Base-by-base conservation (phyloP, 2,113 vertebrate species). In the Rhagologus leucostigma region DNA sequence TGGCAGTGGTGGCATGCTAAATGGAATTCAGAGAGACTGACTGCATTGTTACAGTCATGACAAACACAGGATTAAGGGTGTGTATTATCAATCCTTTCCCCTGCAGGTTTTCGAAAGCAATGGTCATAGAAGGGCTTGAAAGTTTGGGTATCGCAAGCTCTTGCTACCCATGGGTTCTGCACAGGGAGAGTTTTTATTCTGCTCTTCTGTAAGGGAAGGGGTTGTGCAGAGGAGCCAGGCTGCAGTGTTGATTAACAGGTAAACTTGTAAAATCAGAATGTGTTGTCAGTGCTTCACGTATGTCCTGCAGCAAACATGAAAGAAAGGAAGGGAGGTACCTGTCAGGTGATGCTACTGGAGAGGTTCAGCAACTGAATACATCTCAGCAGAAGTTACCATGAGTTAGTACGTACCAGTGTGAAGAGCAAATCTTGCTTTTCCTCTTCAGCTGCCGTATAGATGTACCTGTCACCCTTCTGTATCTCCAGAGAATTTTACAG, bases 221-320 rank as follows among this genome's bases (percentile, higher is more conserved):
- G 4, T 32, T 75, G 30, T 67, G 20, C 26, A 63, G 44, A 15
- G 46, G 7, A 79, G 9, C 26, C 11, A 6, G 20, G 22, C 39
- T 4, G 1, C 1, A 0, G 10, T 9, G 19, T 5, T 52, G 27
- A 21, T 70, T 69, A 57, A 52, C 22, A 47, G 14, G 6, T 30
- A 68, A 86, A 76, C 9, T 19, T 56, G 26, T 24, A 42, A 80
- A 57, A 20, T 57, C 65, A 79, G 55, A 77, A 73, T 9, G 8
- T 1, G 0, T 23, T 64, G 35, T 30, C 30, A 47, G 27, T 17
- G 37, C n/a, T 74, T 82, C 29, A 35, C 18, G 7, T 5, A 19
- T 3, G 4, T 62, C 27, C 27, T 53, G 60, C 46, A 62, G 70
- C 13, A 78, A 70, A 74, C 8, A 17, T 1, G 1, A 75, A 81